These are phyloP conservation scores for Fistularia tabacaria DNA, from an alignment of 2,797 vertebrate species.

Conservation along the genomic window DNA sequence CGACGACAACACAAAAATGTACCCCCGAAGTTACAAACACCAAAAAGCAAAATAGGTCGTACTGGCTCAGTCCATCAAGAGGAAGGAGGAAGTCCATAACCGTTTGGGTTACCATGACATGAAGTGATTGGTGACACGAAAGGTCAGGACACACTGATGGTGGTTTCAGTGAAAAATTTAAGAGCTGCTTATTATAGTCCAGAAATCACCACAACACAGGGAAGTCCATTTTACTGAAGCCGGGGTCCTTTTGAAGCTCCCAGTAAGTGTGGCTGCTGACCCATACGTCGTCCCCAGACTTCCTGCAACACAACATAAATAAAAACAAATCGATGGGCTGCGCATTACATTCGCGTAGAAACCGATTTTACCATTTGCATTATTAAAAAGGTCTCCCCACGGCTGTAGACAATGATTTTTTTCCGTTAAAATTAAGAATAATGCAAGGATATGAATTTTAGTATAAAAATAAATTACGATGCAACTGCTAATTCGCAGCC, in stretches of 20 bases:
- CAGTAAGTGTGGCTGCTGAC: conserved; percentile 88
- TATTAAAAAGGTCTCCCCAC: too few relatives aligned
- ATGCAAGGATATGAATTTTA: too few relatives aligned
- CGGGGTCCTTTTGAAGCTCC: conserved; percentile 84
- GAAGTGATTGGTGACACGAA: too few relatives aligned
- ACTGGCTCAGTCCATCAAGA: conserved; percentile 3
- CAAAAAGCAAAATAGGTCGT: background rate
- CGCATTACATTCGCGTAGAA: too few relatives aligned
- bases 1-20: conserved; percentile 1
- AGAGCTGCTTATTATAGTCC: background rate
- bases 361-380: too few relatives aligned
- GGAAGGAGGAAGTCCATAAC: conserved; percentile 31
- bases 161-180: conserved; percentile 25
- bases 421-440: too few relatives aligned
- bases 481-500: too few relatives aligned
- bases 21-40: conserved; percentile 1
- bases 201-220: conserved; percentile 87
- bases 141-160: conserved; percentile 17
- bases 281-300: conserved; percentile 86
- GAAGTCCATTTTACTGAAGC: conserved; percentile 86
- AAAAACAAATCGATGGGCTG: background rate
- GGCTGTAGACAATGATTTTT: too few relatives aligned
- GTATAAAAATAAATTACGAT: too few relatives aligned
- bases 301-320: conserved; percentile 70
- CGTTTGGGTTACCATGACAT: conserved; percentile 45